Evolutionary conservation across 2,888 invertebrate species (phyloP).

Genomic region (Philhelius pedissequus): DNA sequence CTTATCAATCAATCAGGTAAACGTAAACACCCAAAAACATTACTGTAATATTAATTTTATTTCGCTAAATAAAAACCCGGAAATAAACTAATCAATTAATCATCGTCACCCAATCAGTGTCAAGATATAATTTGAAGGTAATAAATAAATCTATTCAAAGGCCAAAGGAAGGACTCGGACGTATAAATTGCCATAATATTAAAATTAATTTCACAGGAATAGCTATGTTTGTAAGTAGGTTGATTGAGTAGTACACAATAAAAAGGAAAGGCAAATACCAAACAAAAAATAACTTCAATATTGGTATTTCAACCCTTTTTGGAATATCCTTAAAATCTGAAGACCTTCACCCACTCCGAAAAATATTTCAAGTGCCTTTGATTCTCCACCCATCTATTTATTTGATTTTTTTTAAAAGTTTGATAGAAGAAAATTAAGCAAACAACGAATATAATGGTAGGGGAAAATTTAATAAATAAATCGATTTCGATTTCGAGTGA

Average conservation of each 20-base stretch:
- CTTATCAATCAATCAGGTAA: background rate
- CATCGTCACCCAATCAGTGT: slow-evolving; percentile 27
- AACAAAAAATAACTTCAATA: background rate
- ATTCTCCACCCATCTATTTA: background rate
- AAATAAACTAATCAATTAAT: slow-evolving; percentile 28
- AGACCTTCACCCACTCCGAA: slow-evolving; percentile 27
- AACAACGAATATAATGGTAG: background rate
- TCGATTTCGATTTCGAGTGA: background rate
- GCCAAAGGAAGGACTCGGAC: background rate
- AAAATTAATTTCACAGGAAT: slow-evolving; percentile 32
- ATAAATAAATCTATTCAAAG: slow-evolving; percentile 28
- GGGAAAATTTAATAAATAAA: slow-evolving; percentile 11
- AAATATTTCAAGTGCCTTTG: background rate
- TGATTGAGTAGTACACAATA: background rate
- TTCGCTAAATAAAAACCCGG: background rate
- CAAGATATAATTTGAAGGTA: slow-evolving; percentile 15
- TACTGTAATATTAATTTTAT: background rate
- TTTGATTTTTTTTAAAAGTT: background rate
- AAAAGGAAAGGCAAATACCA: background rate
- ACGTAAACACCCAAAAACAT: background rate
- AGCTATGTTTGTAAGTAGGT: background rate
- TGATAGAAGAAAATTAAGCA: background rate
- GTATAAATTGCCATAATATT: slow-evolving; percentile 33
- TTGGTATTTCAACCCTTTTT: slow-evolving; percentile 14
- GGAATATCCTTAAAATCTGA: slow-evolving; percentile 20